Base-by-base conservation (phyloP, 2,797 vertebrate species). In the Fistularia commersonii region DNA sequence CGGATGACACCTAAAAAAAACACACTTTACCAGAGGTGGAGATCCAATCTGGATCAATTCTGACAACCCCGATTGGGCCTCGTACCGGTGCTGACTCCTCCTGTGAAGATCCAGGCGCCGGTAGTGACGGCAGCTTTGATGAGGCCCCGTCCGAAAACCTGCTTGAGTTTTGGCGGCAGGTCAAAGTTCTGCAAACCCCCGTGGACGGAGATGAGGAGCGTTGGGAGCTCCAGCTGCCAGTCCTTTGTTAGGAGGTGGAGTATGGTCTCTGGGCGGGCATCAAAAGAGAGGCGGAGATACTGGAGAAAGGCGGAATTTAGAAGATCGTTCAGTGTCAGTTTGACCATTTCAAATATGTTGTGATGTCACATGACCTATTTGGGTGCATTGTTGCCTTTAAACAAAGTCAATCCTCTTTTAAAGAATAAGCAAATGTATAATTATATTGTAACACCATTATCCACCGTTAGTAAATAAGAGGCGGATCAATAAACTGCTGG, bases 31-130 rank as follows among this genome's bases (percentile, higher is more conserved):
- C 7, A 51, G 31, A 32, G 8, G 15, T 45, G 31, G 31, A 34
- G 11, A 31, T 32, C 3, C 23, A 5, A 11, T 45, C 11, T 6
- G 23, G 12, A 2, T 32, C 11, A 33, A 23, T 23, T 23, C 23
- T 23, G 23, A 23, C 23, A 23, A 23, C 23, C 23, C 23, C 4
- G 23, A 23, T 23, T 23, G 23, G n/a, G 13, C 35, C 23, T 8
- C 12, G 1, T 82, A 98, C 96, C 96, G 1, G 95, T 97, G 71
- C 92, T 96, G 74, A 98, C 91, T 31, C 96, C 97, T 1, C 95
- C 93, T 0, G 97, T 98, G 87, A 98, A 97, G 86, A 99, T 98
- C 96, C 97, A 99, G 61, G 97, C 97, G 45, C 96, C 95, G 0
- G 97, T 99, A 49, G 97, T 99, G 87, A 98, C 89, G 0, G 96